Percentiles rank a stretch among this genome's conserved stretches.
Conservation (phyloP, 2,888 invertebrate genomes). For the Leuctra nigra region DNA sequence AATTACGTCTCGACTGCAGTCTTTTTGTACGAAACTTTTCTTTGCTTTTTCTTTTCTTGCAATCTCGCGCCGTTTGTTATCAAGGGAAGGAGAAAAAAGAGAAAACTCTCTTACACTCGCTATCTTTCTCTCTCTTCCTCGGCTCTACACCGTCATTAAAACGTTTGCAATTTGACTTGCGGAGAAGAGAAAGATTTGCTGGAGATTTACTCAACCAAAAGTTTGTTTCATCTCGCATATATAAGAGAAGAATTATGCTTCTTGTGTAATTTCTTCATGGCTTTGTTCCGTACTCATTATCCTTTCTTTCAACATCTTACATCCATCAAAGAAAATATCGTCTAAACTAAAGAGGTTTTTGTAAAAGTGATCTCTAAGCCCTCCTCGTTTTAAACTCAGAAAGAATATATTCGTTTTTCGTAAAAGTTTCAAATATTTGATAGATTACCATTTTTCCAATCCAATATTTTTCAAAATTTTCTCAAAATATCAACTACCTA, state of each 20-base stretch:
- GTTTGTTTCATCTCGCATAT: constrained; percentile 14
- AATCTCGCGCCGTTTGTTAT: not conserved
- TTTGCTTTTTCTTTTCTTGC: not conserved
- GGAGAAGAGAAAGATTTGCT: constrained; percentile 16
- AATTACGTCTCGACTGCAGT: too few species aligned
- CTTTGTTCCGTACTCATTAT: constrained; percentile 17
- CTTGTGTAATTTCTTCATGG: constrained; percentile 15
- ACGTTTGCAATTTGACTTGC: constrained; percentile 8
- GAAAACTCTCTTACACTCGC: constrained; percentile 1
- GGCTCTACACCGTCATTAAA: constrained; percentile 4
- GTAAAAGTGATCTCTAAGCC: too few species aligned
- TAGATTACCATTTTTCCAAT: too few species aligned
- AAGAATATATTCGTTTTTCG: too few species aligned
- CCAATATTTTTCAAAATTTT: too few species aligned
- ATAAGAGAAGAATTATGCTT: constrained; percentile 4
- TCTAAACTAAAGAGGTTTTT: too few species aligned
- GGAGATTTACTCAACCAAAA: not conserved
- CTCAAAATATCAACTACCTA: too few species aligned
- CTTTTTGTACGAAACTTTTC: not conserved
- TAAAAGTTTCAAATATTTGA: too few species aligned
- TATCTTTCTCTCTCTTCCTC: not conserved
- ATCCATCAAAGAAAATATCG: too few species aligned
- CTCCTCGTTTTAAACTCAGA: too few species aligned
- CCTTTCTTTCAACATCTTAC: too few species aligned
- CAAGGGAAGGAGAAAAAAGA: not conserved